Evolutionary conservation across 2,797 vertebrate genomes (phyloP).

Genomic region (Oreortyx pictus): DNA sequence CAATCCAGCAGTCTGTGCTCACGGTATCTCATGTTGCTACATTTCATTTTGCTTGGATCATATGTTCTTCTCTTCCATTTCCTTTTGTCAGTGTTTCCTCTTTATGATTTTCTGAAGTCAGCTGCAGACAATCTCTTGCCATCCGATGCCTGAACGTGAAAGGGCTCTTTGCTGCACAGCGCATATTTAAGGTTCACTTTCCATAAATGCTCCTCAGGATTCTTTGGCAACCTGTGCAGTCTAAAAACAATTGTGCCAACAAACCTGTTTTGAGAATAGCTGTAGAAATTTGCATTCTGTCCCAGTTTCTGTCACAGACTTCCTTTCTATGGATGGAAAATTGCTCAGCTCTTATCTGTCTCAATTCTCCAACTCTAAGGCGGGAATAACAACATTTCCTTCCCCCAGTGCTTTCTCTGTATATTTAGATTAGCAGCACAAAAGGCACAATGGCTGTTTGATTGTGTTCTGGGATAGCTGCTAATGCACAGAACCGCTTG

Average conservation of each 20-base stretch:
- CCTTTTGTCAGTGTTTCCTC: neutral
- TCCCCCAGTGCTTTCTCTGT: slow-evolving; percentile 41
- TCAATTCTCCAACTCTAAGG: slow-evolving; percentile 25
- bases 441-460: neutral
- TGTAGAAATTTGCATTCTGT: slow-evolving; percentile 40
- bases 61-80: neutral
- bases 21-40: neutral
- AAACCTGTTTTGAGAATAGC: slow-evolving; percentile 43
- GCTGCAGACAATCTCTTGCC: neutral
- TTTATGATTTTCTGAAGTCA: neutral
- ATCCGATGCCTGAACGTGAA: neutral
- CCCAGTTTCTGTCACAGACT: slow-evolving; percentile 30
- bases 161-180: neutral
- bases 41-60: neutral
- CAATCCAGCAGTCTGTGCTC: neutral
- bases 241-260: slow-evolving; percentile 7
- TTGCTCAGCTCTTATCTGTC: slow-evolving; percentile 47
- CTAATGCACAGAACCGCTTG: neutral
- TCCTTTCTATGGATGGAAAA: slow-evolving; percentile 43
- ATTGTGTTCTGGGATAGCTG: neutral
- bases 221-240: slow-evolving; percentile 8
- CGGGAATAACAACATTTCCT: slow-evolving; percentile 43
- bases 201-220: neutral
- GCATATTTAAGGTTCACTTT: neutral
- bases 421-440: slow-evolving; percentile 38